These are phyloP conservation scores for Catamblyrhynchus diadema DNA, from an alignment of 2,797 vertebrate genomes.

Conservation along the genomic window DNA sequence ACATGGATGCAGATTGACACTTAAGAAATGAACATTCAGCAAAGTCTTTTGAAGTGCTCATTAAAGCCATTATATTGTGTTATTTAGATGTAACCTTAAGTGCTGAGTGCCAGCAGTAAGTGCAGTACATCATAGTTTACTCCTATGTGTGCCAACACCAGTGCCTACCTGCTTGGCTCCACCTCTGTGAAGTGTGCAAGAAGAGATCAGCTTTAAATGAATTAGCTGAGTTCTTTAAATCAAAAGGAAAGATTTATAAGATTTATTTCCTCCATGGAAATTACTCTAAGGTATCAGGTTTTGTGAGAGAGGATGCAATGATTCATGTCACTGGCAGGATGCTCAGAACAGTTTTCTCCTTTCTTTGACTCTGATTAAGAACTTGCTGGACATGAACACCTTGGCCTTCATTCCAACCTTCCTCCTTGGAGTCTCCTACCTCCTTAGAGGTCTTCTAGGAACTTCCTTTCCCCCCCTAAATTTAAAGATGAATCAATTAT, in stretches of 20 bases:
- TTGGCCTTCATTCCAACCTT: slow-evolving; percentile 53
- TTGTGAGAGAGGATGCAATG: not conserved
- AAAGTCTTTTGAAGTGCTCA: not conserved
- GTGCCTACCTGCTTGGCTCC: not conserved
- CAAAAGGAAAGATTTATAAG: not conserved
- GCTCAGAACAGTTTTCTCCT: not conserved
- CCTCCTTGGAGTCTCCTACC: slow-evolving; percentile 42
- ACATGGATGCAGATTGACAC: not conserved
- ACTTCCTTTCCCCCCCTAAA: slow-evolving; percentile 54
- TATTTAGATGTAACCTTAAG: not conserved
- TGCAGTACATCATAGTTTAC: not conserved
- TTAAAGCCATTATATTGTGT: not conserved
- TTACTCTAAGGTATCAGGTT: not conserved
- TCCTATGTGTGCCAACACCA: not conserved
- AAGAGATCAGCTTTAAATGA: not conserved
- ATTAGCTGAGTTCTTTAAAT: not conserved
- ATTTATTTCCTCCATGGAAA: slow-evolving; percentile 14
- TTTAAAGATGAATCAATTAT: slow-evolving; percentile 57
- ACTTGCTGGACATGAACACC: slow-evolving; percentile 47
- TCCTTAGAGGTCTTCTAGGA: slow-evolving; percentile 61
- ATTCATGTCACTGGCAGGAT: slow-evolving; percentile 17
- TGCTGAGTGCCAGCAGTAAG: not conserved
- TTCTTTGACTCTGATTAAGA: slow-evolving; percentile 52
- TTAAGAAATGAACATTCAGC: not conserved
- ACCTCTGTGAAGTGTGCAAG: not conserved